Evolutionary conservation across 1,140 invertebrate genomes (phyloP).

Genomic region (Cyphomyrmex costatus): DNA sequence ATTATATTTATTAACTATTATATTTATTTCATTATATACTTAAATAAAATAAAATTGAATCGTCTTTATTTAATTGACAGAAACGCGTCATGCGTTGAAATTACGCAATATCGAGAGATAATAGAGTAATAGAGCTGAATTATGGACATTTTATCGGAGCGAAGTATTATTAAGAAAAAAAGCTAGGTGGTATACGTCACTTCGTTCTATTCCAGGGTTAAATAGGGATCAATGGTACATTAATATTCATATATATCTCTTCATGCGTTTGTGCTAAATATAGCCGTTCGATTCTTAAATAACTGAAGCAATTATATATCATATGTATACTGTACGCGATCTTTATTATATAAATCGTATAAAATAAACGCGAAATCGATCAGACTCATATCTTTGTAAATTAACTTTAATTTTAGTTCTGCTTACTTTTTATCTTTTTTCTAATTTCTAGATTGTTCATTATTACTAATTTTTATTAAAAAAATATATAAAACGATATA

Average conservation of each 20-base stretch:
- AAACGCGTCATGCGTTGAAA: background rate
- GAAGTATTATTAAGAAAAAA: background rate
- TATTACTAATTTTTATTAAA: background rate
- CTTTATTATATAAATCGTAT: no score
- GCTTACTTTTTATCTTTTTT: no score
- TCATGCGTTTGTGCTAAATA: background rate
- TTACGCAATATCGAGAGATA: background rate
- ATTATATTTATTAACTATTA: no score
- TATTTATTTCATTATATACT: no score
- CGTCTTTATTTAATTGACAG: no score
- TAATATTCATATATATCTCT: conserved; percentile 9
- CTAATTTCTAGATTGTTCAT: no score
- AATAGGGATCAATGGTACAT: conserved; percentile 17
- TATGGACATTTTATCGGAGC: background rate
- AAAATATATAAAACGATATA: background rate
- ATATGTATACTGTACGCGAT: no score
- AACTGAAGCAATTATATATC: no score
- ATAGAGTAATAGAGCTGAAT: no score
- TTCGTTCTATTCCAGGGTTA: conserved; percentile 1
- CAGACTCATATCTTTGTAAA: no score
- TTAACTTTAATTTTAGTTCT: no score
- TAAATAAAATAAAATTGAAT: no score
- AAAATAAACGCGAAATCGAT: background rate
- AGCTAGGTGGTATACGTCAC: background rate
- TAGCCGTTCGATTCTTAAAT: background rate